These are phyloP conservation scores for Varecia variegata DNA, from an alignment of 2,797 vertebrate genomes.

Conservation along the genomic window DNA sequence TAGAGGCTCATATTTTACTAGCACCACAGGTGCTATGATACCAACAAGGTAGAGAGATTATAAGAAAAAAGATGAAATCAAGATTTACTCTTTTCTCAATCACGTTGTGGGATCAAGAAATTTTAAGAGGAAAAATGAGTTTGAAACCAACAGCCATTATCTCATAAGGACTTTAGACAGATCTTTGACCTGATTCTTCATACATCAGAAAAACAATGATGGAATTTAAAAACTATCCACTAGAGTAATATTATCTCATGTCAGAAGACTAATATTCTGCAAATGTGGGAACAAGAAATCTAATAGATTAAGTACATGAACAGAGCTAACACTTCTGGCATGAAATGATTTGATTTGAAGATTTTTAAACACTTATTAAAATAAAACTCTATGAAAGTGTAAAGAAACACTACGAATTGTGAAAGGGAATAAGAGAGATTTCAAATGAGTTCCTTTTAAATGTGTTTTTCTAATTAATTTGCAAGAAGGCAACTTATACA, in stretches of 20 bases:
- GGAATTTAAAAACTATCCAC: slow-evolving; percentile 20
- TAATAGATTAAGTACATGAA: neutral
- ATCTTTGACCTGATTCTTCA: slow-evolving; percentile 42
- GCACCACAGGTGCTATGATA: neutral
- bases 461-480: slow-evolving; percentile 54
- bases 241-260: neutral
- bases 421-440: neutral
- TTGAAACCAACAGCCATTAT: slow-evolving; percentile 6
- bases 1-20: neutral
- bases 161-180: slow-evolving; percentile 13
- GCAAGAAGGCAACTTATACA: slow-evolving; percentile 37
- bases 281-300: neutral
- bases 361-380: neutral
- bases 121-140: neutral
- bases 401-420: neutral
- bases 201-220: slow-evolving; percentile 26
- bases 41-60: neutral
- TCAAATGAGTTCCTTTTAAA: slow-evolving; percentile 25
- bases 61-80: neutral
- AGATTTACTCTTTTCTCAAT: neutral
- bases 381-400: neutral
- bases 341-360: neutral
- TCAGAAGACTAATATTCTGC: slow-evolving; percentile 35
- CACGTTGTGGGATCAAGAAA: neutral
- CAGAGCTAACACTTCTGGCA: neutral